phyloP scores from a whole-genome alignment of 1,140 invertebrate genomes.

The Venustaconcha ellipsiformis region DNA sequence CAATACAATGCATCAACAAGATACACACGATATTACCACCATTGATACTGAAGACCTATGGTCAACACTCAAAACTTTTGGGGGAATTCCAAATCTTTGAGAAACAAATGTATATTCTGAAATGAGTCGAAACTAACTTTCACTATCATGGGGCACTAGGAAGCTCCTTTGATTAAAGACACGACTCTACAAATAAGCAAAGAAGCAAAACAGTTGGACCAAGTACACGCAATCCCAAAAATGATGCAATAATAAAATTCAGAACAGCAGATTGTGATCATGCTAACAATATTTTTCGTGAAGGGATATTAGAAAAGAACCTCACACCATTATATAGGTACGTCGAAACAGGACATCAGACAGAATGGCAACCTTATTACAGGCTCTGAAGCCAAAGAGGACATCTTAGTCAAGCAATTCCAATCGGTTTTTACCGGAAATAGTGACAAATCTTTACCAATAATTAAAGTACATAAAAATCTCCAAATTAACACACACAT shows the following conservation, averaged over 20 bases:
- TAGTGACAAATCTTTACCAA: no score
- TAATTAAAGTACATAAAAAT: no score
- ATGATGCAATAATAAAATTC: constrained; percentile 24
- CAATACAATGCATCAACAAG: no score
- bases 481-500: no score
- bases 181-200: constrained; percentile 1
- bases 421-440: constrained; percentile 34
- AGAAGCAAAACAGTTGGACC: not conserved
- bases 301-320: constrained; percentile 39
- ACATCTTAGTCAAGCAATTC: constrained; percentile 36
- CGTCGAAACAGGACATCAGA: constrained; percentile 32
- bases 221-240: constrained; percentile 29
- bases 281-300: constrained; percentile 30
- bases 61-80: not conserved
- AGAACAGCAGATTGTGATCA: constrained; percentile 33
- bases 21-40: no score
- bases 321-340: constrained; percentile 40
- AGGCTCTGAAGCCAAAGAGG: constrained; percentile 28
- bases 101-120: not conserved
- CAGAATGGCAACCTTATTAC: constrained; percentile 21
- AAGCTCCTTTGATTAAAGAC: not conserved
- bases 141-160: not conserved
- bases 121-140: not conserved
- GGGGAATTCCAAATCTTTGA: not conserved
- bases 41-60: constrained; percentile 1